Evolutionary conservation across 2,113 vertebrate species (phyloP).

Genomic region (Tricholaema leucomelas): DNA sequence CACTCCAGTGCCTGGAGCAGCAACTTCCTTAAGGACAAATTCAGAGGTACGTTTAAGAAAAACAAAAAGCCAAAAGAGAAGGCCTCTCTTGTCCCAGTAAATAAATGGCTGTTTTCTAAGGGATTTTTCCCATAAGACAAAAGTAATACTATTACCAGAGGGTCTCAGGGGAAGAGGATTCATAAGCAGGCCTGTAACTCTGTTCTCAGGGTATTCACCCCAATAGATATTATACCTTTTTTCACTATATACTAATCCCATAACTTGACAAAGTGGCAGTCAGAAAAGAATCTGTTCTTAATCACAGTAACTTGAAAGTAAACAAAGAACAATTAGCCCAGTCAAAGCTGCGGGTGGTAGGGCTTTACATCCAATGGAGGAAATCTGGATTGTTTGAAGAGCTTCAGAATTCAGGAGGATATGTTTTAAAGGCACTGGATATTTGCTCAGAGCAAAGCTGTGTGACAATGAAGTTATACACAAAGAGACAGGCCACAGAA

Average conservation of each 20-base stretch:
- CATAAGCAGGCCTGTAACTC: slow-evolving; percentile 12
- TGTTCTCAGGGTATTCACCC: not conserved
- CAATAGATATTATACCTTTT: not conserved
- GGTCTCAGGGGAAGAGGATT: slow-evolving; percentile 3
- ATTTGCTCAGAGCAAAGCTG: not conserved
- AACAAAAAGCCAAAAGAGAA: not conserved
- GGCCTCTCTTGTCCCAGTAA: not conserved
- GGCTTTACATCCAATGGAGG: not conserved
- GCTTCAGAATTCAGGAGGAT: not conserved
- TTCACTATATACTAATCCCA: not conserved
- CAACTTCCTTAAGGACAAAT: not conserved
- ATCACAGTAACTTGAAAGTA: slow-evolving; percentile 4
- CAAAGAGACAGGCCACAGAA: slow-evolving; percentile 1
- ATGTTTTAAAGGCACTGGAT: not conserved
- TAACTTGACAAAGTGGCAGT: not conserved
- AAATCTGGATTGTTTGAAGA: not conserved
- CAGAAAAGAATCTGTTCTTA: not conserved
- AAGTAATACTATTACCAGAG: not conserved
- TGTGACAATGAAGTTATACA: not conserved
- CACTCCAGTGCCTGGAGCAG: accelerated
- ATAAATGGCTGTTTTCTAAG: not conserved
- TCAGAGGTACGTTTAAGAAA: not conserved
- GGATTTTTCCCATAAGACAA: not conserved
- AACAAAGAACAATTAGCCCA: slow-evolving; percentile 22
- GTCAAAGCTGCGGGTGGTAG: not conserved